Evolutionary conservation across 2,797 vertebrate species (phyloP), one percentile per base, ranked within the genome.

Genomic region (Gallinago stenura): DNA sequence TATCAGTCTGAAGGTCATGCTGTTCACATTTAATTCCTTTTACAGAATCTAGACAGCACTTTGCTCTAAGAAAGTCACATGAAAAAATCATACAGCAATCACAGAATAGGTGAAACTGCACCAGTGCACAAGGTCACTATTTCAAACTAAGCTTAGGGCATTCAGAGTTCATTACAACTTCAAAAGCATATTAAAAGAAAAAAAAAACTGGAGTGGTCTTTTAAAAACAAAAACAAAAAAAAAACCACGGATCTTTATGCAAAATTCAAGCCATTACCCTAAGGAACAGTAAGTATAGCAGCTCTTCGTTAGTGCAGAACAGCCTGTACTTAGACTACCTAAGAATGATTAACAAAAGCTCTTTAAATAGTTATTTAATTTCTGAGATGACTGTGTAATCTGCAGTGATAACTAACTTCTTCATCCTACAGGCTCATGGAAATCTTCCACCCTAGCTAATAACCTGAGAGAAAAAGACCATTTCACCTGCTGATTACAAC

Each of bases 341-440:
- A 18, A 53, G 33, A 95, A 87, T 2, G 21, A 83, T 37, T 87
- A 87, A 70, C 79, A 89, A 78, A 35, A 81, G 35, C 33, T 87
- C 41, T 69, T 53, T 60, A 80, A 77, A 90, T 26, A 73, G 79
- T 69, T 93, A 69, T 28, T 89, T 93, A 70, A 78, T 88, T 96
- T 94, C 90, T 39, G 84, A 93, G 85, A 57, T 51, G 30, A 15
- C 83, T 88, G 41, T 43, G 64, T 77, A 93, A 95, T 81, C 91
- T 94, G 62, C 41, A 83, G 48, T 70, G 53, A 95, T 79, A 86
- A 89, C 53, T 87, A 81, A 57, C 46, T 92, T 92, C 76, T 91
- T 96, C 41, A 48, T 68, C 57, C 22, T 76, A 81, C 37, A 87
- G 39, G 30, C 30, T 91, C 46, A 65, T 57, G 21, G 68, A 87